phyloP scores from a whole-genome alignment of 2,797 vertebrate species.

The Trachurus trachurus region DNA sequence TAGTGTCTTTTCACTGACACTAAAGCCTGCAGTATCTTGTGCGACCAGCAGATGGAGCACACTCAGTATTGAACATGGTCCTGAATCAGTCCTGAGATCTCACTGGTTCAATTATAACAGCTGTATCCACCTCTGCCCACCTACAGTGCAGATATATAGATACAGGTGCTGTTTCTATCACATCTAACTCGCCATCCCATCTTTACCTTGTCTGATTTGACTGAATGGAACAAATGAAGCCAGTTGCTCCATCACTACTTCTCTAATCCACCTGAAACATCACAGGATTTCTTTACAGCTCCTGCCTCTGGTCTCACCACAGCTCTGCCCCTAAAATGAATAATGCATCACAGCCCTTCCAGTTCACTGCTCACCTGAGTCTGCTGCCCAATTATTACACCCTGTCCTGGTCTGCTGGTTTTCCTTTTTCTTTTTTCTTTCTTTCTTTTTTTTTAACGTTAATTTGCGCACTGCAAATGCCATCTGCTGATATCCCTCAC shows the following conservation, averaged over 20 bases:
- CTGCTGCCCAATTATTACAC: conserved; percentile 56
- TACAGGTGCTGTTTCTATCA: neutral
- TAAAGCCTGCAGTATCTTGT: conserved; percentile 42
- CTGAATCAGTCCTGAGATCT: conserved; percentile 15
- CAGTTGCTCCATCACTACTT: neutral
- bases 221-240: conserved; percentile 21
- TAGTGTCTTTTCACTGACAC: neutral
- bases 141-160: neutral
- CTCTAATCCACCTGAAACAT: conserved; percentile 22
- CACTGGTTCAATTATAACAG: conserved; percentile 15
- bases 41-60: conserved; percentile 82
- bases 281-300: conserved; percentile 20
- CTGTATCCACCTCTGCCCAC: conserved; percentile 28
- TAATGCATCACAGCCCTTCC: conserved; percentile 57
- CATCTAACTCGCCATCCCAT: neutral
- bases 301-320: conserved; percentile 14
- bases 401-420: conserved; percentile 44
- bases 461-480: conserved; percentile 33
- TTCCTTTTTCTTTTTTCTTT: conserved; percentile 30
- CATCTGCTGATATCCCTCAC: conserved; percentile 21
- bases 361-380: conserved; percentile 47
- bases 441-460: neutral
- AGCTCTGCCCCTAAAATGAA: conserved; percentile 54
- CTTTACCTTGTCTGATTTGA: conserved; percentile 6
- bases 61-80: conserved; percentile 43